These are phyloP conservation scores for Isotomurus palustris DNA, from an alignment of 2,888 invertebrate genomes.

Conservation along the genomic window DNA sequence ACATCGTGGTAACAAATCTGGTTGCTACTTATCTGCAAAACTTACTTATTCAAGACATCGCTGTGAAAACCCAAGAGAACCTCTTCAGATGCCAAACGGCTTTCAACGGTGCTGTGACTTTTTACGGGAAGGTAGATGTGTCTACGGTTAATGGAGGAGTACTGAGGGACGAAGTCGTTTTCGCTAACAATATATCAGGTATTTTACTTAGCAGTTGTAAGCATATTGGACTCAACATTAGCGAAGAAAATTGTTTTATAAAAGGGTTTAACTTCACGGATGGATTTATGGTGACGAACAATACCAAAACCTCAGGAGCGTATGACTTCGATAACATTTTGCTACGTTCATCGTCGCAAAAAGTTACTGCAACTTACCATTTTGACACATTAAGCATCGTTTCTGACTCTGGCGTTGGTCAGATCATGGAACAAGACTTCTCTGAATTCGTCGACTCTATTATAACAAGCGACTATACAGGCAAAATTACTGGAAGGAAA, in stretches of 20 bases:
- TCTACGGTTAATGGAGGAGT: slow-evolving; percentile 14
- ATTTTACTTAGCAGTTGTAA: not conserved
- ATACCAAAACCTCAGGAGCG: slow-evolving; percentile 9
- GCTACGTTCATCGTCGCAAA: slow-evolving; percentile 20
- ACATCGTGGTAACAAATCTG: slow-evolving; percentile 1
- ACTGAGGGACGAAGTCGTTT: slow-evolving; percentile 28
- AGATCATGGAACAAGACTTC: slow-evolving; percentile 25
- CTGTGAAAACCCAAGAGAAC: slow-evolving; percentile 26
- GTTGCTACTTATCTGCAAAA: slow-evolving; percentile 9
- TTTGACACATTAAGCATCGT: slow-evolving; percentile 10
- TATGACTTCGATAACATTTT: slow-evolving; percentile 23
- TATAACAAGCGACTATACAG: slow-evolving; percentile 9
- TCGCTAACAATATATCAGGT: slow-evolving; percentile 27
- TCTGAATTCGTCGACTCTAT: slow-evolving; percentile 9
- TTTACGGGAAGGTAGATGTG: slow-evolving; percentile 5
- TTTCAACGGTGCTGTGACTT: slow-evolving; percentile 11
- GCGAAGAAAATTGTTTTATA: not conserved
- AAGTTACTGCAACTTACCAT: slow-evolving; percentile 10
- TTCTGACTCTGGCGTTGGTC: slow-evolving; percentile 1
- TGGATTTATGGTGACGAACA: slow-evolving; percentile 23
- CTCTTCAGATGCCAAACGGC: slow-evolving; percentile 22
- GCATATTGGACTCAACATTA: not conserved
- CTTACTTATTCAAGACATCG: slow-evolving; percentile 17
- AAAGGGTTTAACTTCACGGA: slow-evolving; percentile 22
- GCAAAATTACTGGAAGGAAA: slow-evolving; percentile 20